Evolutionary conservation across 2,797 vertebrate genomes (phyloP), one percentile per base, ranked within the genome.

Genomic region (Nyctibius grandis): DNA sequence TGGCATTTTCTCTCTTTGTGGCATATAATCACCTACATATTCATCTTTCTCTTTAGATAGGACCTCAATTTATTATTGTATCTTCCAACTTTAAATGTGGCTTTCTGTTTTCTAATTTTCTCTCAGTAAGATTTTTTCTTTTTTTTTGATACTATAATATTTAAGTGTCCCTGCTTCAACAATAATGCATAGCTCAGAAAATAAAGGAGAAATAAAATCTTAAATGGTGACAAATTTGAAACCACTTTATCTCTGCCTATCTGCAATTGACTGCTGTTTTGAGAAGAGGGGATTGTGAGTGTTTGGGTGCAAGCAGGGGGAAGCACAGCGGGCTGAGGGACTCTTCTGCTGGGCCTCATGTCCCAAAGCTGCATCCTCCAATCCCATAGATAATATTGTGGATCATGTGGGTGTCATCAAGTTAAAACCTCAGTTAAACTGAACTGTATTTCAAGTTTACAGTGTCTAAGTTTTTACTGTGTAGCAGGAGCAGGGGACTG

Each of bases 301-400:
- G 12, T 11, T 4, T 53, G 5, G 14, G 14, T 21, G 1, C 1
- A 3, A 74, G 11, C 6, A 85, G 12, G 8, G 16, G 20, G n/a
- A 88, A 95, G 15, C 12, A 78, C 6, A 34, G 21, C 3, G 2
- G 5, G 18, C 12, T 57, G 23, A 36, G 26, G 12, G 1, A 4
- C 7, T 93, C 12, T 88, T 76, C 23, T 81, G 9, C 9, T 48
- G 44, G 17, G 22, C 12, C 15, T 64, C 6, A 2, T 10, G 5
- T 75, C 19, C 25, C 16, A 77, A 11, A 91, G 11, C 18, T 19
- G 15, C 22, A 23, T 63, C 13, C 44, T 70, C 18, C 40, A 59
- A 10, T 21, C 20, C 20, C 3, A 3, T 4, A 26, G 33, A 73
- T 25, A 80, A n/a, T 54, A 22, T 28, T 47, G 51, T 0, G 4